These are phyloP conservation scores for Lucilia cuprina DNA, from an alignment of 1,140 invertebrate genomes.

Conservation along the genomic window DNA sequence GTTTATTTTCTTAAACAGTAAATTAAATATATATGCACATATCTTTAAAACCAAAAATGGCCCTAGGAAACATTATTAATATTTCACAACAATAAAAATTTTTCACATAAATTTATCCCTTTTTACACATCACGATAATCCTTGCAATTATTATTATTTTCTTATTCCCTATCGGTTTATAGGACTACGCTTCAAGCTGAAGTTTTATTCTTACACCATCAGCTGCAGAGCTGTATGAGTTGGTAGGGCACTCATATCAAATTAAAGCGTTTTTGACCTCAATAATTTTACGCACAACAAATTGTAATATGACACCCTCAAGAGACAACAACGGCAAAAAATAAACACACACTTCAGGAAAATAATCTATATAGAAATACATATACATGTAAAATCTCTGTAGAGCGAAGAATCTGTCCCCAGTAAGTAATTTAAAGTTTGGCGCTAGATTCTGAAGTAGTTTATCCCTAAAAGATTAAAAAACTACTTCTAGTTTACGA, in stretches of 20 bases:
- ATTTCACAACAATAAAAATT: neutral
- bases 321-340: neutral
- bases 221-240: no score
- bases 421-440: no score
- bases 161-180: neutral
- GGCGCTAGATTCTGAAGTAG: no score
- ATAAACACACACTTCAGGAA: neutral
- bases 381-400: no score
- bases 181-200: neutral
- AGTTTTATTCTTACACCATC: neutral
- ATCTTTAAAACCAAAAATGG: no score
- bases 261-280: slow-evolving; percentile 20
- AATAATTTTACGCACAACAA: slow-evolving; percentile 31
- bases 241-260: neutral
- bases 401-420: no score
- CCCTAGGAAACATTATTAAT: no score
- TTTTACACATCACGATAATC: neutral
- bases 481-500: no score
- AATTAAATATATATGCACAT: no score
- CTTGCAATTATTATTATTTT: slow-evolving; percentile 5
- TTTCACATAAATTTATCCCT: neutral
- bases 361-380: no score
- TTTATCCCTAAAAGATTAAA: no score
- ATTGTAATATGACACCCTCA: slow-evolving; percentile 25
- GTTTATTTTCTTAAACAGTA: no score